Evolutionary conservation across 1,140 invertebrate species (phyloP).

Genomic region (Leptinotarsa texana): DNA sequence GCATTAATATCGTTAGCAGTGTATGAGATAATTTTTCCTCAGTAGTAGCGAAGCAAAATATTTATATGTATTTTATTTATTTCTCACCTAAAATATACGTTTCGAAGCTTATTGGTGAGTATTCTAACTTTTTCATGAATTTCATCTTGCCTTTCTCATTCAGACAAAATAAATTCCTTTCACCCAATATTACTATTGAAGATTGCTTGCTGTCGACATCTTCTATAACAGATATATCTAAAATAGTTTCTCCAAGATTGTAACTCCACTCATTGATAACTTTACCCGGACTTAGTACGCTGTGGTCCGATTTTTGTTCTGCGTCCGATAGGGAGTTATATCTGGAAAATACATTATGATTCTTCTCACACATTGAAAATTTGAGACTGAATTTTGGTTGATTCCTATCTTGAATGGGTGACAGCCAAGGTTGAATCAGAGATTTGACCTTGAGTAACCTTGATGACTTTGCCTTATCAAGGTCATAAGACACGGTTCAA

Average conservation of each 20-base stretch:
- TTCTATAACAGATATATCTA: conserved; percentile 66
- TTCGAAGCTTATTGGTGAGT: conserved; percentile 72
- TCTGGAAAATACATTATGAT: background rate
- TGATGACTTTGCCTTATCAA: no score
- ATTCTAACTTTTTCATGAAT: conserved; percentile 82
- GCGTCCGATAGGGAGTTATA: background rate
- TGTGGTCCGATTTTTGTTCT: background rate
- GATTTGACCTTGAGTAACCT: no score
- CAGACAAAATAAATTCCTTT: conserved; percentile 75
- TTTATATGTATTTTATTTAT: background rate
- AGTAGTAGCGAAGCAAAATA: background rate
- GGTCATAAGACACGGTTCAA: no score
- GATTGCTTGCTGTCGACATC: conserved; percentile 47
- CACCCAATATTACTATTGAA: conserved; percentile 70
- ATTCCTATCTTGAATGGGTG: no score
- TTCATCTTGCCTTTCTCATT: conserved; percentile 74
- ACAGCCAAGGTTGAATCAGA: no score
- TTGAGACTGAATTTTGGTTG: no score
- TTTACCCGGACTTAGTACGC: background rate
- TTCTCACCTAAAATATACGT: conserved; percentile 70
- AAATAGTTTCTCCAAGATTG: conserved; percentile 75
- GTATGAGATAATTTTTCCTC: background rate
- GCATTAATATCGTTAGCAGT: background rate
- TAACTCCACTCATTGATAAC: conserved; percentile 65
- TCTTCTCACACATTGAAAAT: no score